Evolutionary conservation across 2,113 vertebrate species (phyloP).

Genomic region (Saimiri boliviensis): DNA sequence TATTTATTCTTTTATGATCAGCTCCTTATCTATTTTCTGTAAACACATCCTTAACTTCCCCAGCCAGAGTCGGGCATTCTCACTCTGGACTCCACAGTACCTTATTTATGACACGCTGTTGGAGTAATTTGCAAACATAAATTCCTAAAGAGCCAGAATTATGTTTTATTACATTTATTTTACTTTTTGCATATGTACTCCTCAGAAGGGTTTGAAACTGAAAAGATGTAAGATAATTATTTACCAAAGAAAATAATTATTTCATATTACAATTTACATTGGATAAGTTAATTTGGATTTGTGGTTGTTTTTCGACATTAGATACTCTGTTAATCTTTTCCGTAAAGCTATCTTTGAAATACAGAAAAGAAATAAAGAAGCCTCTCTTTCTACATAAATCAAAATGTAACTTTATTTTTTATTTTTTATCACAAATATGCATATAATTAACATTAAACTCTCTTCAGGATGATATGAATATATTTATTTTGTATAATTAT

Average conservation of each 20-base stretch:
- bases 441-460: not conserved
- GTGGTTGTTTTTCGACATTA: not conserved
- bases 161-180: not conserved
- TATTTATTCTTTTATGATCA: not conserved
- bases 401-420: not conserved
- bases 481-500: not conserved
- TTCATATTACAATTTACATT: not conserved
- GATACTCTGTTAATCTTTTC: not conserved
- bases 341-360: not conserved
- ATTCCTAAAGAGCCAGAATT: not conserved
- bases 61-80: not conserved
- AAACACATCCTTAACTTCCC: not conserved
- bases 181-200: not conserved
- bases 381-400: not conserved
- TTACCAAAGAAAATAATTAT: not conserved
- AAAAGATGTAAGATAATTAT: not conserved
- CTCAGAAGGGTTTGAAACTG: not conserved
- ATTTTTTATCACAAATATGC: not conserved
- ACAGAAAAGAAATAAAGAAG: not conserved
- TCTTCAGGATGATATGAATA: not conserved
- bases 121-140: not conserved
- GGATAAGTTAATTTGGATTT: not conserved
- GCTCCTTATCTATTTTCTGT: not conserved
- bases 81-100: not conserved
- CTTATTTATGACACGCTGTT: not conserved